Percentiles rank a stretch among this genome's conserved stretches.
phyloP scores from a whole-genome alignment of 1,140 invertebrate species.

The Myzus persicae region DNA sequence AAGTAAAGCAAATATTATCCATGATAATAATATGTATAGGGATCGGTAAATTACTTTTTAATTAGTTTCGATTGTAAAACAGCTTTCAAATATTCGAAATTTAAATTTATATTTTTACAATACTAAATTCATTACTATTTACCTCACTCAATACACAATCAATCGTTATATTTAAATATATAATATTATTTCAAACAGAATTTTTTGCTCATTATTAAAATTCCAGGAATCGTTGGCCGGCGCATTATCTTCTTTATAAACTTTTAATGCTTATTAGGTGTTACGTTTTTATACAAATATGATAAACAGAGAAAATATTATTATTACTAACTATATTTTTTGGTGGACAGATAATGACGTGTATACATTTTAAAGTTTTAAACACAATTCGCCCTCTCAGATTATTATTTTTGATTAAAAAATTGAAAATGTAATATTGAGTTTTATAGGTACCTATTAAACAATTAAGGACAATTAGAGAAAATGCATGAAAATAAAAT shows the following conservation, averaged over 20 bases:
- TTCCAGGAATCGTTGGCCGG: neutral
- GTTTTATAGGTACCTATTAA: neutral
- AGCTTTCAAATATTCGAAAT: neutral
- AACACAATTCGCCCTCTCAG: neutral
- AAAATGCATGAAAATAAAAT: neutral
- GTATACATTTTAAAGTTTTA: neutral
- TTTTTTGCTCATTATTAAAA: neutral
- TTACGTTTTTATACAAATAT: neutral
- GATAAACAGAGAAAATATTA: neutral
- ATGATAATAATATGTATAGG: neutral
- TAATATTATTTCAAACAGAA: neutral
- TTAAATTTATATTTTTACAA: neutral
- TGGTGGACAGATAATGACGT: neutral
- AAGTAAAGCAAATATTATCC: too few species aligned
- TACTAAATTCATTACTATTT: neutral
- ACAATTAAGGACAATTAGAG: neutral
- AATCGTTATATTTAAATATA: neutral
- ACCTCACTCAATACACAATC: neutral
- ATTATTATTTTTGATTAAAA: neutral
- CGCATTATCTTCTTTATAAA: neutral
- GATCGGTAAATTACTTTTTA: neutral
- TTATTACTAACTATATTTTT: neutral
- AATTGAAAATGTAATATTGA: neutral
- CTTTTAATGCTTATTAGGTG: neutral
- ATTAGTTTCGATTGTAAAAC: neutral